phyloP scores from a whole-genome alignment of 2,888 invertebrate genomes.

The Trichogramma evanescens region DNA sequence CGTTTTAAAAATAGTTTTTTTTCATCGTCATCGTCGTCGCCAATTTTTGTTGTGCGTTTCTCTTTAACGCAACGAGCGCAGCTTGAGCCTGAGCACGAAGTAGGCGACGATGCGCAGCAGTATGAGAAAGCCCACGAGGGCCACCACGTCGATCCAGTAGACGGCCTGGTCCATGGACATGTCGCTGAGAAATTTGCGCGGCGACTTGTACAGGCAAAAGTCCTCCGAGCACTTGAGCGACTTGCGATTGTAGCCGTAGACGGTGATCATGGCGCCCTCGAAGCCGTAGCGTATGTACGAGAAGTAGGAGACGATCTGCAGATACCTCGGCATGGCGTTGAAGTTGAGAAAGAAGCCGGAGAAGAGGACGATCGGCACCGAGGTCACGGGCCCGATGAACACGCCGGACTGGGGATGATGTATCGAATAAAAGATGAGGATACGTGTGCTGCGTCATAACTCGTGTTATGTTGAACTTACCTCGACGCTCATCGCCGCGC shows the following conservation, averaged over 20 bases:
- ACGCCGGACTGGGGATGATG: slow-evolving; percentile 51
- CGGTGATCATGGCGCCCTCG: slow-evolving; percentile 84
- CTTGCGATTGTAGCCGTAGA: slow-evolving; percentile 81
- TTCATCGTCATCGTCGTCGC: no score
- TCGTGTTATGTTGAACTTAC: slow-evolving; percentile 39
- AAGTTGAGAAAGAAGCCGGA: slow-evolving; percentile 93
- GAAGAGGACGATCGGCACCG: slow-evolving; percentile 86
- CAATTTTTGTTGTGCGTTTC: no score
- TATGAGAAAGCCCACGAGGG: slow-evolving; percentile 73
- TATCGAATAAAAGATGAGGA: no score
- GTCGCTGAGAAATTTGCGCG: slow-evolving; percentile 75
- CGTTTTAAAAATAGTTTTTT: no score
- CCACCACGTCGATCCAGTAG: slow-evolving; percentile 77
- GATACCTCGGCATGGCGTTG: slow-evolving; percentile 80
- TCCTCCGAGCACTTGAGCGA: slow-evolving; percentile 74
- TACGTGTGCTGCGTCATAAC: no score
- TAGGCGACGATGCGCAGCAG: slow-evolving; percentile 72
- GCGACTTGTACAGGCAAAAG: slow-evolving; percentile 78
- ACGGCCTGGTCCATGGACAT: slow-evolving; percentile 72
- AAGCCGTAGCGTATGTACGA: slow-evolving; percentile 89
- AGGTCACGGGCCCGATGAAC: slow-evolving; percentile 78
- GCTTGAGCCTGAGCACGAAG: slow-evolving; percentile 74
- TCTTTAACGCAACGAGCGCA: slow-evolving; percentile 50
- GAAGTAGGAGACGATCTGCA: slow-evolving; percentile 82
- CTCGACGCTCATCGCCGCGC: slow-evolving; percentile 85